phyloP scores from a whole-genome alignment of 2,113 vertebrate genomes.

The Marmota flaviventris region DNA sequence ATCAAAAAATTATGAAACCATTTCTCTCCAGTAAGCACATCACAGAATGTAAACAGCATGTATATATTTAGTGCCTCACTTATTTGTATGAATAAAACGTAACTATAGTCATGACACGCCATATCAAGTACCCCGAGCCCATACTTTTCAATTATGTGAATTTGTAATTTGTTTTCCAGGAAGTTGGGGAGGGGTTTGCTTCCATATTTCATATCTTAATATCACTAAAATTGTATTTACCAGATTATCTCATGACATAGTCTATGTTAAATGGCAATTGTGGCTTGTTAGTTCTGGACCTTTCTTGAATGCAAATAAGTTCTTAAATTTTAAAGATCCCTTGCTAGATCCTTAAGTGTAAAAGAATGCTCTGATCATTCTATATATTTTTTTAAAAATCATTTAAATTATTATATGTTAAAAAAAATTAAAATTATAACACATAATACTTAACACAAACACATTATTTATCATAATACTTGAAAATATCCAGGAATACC shows the following conservation, averaged over 20 bases:
- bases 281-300: background rate
- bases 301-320: background rate
- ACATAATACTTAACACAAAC: background rate
- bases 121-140: background rate
- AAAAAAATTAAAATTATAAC: background rate
- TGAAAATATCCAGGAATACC: background rate
- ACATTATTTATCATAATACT: background rate
- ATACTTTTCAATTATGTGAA: slow-evolving; percentile 14
- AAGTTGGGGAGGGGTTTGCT: background rate
- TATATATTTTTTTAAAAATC: background rate
- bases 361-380: background rate
- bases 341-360: background rate
- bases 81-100: slow-evolving; percentile 55
- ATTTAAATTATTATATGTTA: background rate
- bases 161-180: background rate
- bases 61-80: slow-evolving; percentile 31
- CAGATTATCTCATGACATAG: background rate
- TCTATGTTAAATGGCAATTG: background rate
- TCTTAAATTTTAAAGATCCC: background rate
- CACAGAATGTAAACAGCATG: slow-evolving; percentile 9
- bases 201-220: background rate
- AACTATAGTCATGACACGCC: slow-evolving; percentile 7
- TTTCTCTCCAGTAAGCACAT: slow-evolving; percentile 19
- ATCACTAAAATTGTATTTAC: background rate
- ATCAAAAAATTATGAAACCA: slow-evolving; percentile 21